Evolutionary conservation across 2,797 vertebrate genomes (phyloP).

Genomic region (Melopsittacus undulatus): DNA sequence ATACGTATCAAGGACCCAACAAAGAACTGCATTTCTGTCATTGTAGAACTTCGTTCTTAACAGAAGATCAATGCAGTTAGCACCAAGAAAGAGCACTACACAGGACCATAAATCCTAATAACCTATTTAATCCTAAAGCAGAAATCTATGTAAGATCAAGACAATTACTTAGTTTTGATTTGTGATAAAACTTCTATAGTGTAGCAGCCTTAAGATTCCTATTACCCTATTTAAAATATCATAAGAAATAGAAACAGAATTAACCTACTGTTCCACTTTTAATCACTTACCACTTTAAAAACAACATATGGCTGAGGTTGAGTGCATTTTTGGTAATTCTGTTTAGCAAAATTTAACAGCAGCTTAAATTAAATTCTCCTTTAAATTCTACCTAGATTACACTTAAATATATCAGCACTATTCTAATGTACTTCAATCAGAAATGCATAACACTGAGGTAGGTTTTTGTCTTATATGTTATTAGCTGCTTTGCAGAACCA

Average conservation of each 20-base stretch:
- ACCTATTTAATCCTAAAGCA: neutral
- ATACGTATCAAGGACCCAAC: neutral
- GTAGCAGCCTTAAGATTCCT: neutral
- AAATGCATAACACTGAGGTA: neutral
- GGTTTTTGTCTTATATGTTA: neutral
- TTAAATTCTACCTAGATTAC: neutral
- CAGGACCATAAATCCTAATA: neutral
- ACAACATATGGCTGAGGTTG: neutral
- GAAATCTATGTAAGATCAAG: neutral
- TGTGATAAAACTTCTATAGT: neutral
- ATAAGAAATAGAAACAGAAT: slow-evolving; percentile 10
- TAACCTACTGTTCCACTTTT: neutral
- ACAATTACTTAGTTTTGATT: neutral
- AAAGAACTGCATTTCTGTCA: neutral
- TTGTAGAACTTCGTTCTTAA: neutral
- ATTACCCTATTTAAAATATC: neutral
- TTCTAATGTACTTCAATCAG: neutral
- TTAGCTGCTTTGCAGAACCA: neutral
- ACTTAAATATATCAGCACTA: neutral
- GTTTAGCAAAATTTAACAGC: neutral
- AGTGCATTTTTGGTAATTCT: neutral
- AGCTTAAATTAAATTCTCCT: neutral
- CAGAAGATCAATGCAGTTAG: neutral
- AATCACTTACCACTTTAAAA: slow-evolving; percentile 7
- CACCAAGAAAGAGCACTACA: neutral